A percentile compares a stretch with the other conserved stretches of the same genome.
phyloP scores from a whole-genome alignment of 2,113 vertebrate species.

The Camelus dromedarius region DNA sequence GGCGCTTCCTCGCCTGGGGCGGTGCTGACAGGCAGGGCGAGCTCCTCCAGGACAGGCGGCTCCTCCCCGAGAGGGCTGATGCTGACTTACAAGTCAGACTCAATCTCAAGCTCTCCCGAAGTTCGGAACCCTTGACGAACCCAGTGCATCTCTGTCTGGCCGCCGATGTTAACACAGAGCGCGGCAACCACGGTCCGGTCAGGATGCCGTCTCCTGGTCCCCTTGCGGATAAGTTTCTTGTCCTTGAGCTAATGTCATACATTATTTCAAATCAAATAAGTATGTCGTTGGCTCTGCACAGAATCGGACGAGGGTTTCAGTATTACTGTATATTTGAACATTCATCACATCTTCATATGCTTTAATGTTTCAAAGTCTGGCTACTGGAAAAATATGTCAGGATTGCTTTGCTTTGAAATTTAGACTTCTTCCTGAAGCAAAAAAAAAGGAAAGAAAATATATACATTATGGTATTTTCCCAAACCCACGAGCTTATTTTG shows the following conservation, averaged over 20 bases:
- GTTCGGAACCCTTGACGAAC: conserved; percentile 5
- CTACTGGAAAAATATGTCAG: not conserved
- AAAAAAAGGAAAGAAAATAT: not conserved
- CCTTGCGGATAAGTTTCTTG: not conserved
- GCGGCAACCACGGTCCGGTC: not conserved
- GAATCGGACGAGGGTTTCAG: not conserved
- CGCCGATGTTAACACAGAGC: not conserved
- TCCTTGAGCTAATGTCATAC: not conserved
- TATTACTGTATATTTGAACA: not conserved
- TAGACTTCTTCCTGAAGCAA: conserved; percentile 4
- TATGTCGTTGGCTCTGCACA: not conserved
- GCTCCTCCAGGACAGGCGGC: not conserved
- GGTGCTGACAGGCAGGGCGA: not conserved
- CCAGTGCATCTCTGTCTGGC: not conserved
- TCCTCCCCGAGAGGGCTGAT: not conserved
- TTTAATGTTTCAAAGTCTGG: not conserved
- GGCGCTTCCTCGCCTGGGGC: not conserved
- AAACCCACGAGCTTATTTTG: not conserved
- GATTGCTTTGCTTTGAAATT: not conserved
- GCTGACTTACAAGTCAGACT: conserved; percentile 1
- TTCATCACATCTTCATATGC: not conserved
- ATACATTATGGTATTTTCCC: not conserved
- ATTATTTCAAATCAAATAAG: not conserved
- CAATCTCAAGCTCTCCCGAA: not conserved
- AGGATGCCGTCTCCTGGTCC: not conserved